Evolutionary conservation across 2,888 invertebrate species (phyloP).

Genomic region (Phyto melanocephala): DNA sequence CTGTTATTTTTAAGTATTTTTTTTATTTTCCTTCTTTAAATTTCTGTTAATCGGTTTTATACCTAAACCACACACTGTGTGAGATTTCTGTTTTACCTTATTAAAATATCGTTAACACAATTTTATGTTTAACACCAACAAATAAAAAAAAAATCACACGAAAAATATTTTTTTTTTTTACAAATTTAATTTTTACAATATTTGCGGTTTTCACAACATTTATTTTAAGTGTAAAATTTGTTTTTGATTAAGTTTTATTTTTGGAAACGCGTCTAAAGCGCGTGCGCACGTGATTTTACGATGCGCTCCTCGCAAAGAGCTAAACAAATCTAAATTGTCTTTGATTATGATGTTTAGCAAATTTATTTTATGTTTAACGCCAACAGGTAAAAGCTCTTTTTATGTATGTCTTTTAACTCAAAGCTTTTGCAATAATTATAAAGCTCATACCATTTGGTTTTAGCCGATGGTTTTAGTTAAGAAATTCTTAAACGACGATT

Average conservation of each 20-base stretch:
- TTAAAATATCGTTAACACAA: not conserved
- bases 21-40: not conserved
- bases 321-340: slow-evolving; percentile 61
- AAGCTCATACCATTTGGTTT: slow-evolving; percentile 27
- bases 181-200: slow-evolving; percentile 42
- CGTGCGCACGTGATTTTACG: slow-evolving; percentile 53
- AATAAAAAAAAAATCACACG: slow-evolving; percentile 18
- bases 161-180: slow-evolving; percentile 17
- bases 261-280: slow-evolving; percentile 58
- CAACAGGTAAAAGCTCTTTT: slow-evolving; percentile 22
- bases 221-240: slow-evolving; percentile 11
- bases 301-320: slow-evolving; percentile 66
- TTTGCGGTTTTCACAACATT: slow-evolving; percentile 19
- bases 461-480: not conserved
- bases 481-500: slow-evolving; percentile 15
- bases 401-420: not conserved
- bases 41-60: not conserved
- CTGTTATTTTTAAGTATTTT: not conserved
- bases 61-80: not conserved
- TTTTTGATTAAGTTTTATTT: not conserved
- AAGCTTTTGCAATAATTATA: slow-evolving; percentile 9
- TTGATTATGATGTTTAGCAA: not conserved
- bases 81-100: not conserved
- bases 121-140: slow-evolving; percentile 10
- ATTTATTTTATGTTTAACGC: slow-evolving; percentile 17